Conservation (phyloP, 2,888 invertebrate genomes). For the Tinea semifulvella region DNA sequence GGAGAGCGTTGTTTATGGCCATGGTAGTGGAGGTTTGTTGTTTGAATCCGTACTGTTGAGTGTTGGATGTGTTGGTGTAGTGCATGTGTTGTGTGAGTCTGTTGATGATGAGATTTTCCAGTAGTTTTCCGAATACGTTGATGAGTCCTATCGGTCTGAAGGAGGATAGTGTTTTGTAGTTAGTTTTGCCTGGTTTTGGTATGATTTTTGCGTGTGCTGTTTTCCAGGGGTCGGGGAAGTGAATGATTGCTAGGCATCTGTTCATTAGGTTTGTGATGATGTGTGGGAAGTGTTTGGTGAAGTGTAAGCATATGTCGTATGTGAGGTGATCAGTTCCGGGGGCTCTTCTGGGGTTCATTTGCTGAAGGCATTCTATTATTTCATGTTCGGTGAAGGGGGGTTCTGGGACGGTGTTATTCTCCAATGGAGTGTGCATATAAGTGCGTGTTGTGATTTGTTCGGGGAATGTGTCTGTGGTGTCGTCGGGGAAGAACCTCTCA, state of each 20-base stretch:
- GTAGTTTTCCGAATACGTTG: too few species aligned
- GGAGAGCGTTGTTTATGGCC: too few species aligned
- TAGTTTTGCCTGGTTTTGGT: conserved; percentile 22
- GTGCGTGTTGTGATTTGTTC: neutral
- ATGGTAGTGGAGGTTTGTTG: too few species aligned
- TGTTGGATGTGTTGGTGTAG: too few species aligned
- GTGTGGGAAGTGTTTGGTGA: neutral
- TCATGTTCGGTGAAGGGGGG: conserved; percentile 18
- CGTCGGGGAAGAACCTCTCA: conserved; percentile 20
- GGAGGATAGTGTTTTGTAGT: conserved; percentile 15
- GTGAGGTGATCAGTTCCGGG: conserved; percentile 22
- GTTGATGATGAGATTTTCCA: too few species aligned
- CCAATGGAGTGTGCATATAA: neutral
- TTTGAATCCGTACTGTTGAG: too few species aligned
- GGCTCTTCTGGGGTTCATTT: conserved; percentile 21
- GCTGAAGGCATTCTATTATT: conserved; percentile 13
- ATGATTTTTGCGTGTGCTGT: conserved; percentile 21
- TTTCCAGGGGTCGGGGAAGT: conserved; percentile 23
- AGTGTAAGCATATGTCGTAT: conserved; percentile 18
- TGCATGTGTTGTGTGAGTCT: too few species aligned
- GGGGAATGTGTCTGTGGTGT: conserved; percentile 13
- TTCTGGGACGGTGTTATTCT: conserved; percentile 15
- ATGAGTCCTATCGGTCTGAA: conserved; percentile 24
- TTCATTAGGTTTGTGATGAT: conserved; percentile 1
- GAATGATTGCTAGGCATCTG: conserved; percentile 5